Percentiles rank a stretch among this genome's conserved stretches.
Evolutionary conservation across 2,113 vertebrate species (phyloP).

Genomic region (Proterorhinus semilunaris): DNA sequence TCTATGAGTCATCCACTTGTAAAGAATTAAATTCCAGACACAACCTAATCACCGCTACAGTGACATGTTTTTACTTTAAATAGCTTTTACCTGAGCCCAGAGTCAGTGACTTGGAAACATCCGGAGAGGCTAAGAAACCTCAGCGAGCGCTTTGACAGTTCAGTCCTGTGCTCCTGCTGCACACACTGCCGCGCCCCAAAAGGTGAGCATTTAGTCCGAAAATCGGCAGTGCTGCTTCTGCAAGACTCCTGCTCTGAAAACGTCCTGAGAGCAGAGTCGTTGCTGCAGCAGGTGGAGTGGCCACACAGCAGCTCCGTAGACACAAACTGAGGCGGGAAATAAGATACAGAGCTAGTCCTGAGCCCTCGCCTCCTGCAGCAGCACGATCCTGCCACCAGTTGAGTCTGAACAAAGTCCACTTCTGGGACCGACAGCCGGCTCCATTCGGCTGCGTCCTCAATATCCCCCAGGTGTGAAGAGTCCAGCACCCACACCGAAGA

Average conservation of each 20-base stretch:
- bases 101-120: conserved; percentile 94
- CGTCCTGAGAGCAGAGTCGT: conserved; percentile 84
- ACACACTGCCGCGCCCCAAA: conserved; percentile 70
- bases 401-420: conserved; percentile 68
- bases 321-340: conserved; percentile 85
- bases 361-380: conserved; percentile 83
- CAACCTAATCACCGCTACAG: background rate
- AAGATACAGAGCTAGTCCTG: conserved; percentile 86
- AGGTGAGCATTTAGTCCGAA: conserved; percentile 84
- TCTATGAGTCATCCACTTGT: background rate
- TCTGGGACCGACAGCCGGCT: conserved; percentile 62
- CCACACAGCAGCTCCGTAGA: conserved; percentile 83
- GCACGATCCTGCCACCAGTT: conserved; percentile 56
- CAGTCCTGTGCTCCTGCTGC: conserved; percentile 76
- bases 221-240: conserved; percentile 68
- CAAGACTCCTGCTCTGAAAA: conserved; percentile 70
- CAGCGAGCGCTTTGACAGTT: conserved; percentile 80
- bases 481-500: conserved; percentile 85
- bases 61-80: background rate
- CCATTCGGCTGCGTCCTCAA: conserved; percentile 94
- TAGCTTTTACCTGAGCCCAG: conserved; percentile 86
- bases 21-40: background rate
- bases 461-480: conserved; percentile 85
- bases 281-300: conserved; percentile 87
- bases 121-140: conserved; percentile 96